Conservation (phyloP, 2,797 vertebrate genomes). For the Acrossocheilus wenchowensis region DNA sequence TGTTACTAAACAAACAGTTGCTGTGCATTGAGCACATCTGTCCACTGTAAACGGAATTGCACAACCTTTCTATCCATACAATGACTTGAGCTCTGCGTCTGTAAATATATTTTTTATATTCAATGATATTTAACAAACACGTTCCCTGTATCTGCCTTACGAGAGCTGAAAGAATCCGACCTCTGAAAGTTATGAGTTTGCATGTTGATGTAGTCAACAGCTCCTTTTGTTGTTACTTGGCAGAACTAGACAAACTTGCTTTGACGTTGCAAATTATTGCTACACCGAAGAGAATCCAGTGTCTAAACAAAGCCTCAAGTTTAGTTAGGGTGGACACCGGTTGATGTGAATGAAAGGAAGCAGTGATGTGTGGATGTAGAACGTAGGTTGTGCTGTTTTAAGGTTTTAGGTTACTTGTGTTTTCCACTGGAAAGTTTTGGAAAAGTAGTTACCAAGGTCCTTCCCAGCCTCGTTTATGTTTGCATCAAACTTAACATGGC, state of each 20-base stretch:
- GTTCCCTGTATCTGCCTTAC: constrained; percentile 35
- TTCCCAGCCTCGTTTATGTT: neutral
- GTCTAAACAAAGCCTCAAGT: neutral
- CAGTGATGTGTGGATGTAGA: neutral
- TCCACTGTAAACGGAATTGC: constrained; percentile 10
- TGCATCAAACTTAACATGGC: neutral
- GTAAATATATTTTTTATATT: constrained; percentile 51
- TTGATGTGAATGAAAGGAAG: neutral
- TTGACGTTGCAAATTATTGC: neutral
- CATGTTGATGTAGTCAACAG: constrained; percentile 10
- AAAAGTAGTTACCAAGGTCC: neutral
- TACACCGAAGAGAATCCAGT: neutral
- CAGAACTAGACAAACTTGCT: constrained; percentile 6
- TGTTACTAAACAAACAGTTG: constrained; percentile 19
- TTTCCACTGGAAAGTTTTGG: neutral
- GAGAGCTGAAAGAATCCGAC: constrained; percentile 14
- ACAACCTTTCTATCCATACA: constrained; percentile 15
- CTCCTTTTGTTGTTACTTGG: neutral
- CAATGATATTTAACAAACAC: constrained; percentile 18
- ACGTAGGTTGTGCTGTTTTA: neutral
- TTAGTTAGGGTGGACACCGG: neutral
- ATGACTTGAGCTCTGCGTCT: constrained; percentile 39
- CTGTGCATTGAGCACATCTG: neutral
- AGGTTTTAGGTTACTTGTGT: neutral
- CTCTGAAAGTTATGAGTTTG: neutral